A percentile compares a stretch with the other conserved stretches of the same genome.
These are phyloP conservation scores for Enteromius viviparus DNA, from an alignment of 2,797 vertebrate genomes.

Conservation along the genomic window DNA sequence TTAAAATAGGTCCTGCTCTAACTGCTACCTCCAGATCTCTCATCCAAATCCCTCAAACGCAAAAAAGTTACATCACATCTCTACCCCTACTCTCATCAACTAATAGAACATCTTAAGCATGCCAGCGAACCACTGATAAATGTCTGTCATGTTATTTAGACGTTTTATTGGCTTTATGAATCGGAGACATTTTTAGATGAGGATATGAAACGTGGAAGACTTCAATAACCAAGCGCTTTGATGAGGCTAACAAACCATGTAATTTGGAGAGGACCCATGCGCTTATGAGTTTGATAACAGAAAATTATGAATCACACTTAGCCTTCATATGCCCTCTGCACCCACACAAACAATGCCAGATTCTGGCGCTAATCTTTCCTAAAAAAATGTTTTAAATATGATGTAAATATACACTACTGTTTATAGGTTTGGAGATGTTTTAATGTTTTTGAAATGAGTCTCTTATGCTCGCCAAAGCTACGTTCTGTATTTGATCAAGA, in stretches of 20 bases:
- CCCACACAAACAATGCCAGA: not conserved
- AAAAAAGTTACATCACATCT: slow-evolving; percentile 61
- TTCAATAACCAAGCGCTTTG: slow-evolving; percentile 12
- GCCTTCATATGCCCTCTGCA: slow-evolving; percentile 38
- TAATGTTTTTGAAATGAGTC: not conserved
- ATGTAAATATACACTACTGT: not conserved
- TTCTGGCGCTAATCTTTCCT: not conserved
- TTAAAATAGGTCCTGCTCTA: slow-evolving; percentile 70
- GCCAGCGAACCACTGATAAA: slow-evolving; percentile 15
- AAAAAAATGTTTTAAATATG: not conserved
- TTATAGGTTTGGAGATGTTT: slow-evolving; percentile 6
- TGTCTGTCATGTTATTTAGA: not conserved
- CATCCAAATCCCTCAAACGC: slow-evolving; percentile 61
- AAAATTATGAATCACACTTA: slow-evolving; percentile 23
- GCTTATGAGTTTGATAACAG: slow-evolving; percentile 30
- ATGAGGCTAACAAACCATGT: slow-evolving; percentile 52
- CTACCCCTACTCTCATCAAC: slow-evolving; percentile 2
- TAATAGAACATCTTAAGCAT: not conserved
- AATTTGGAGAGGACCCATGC: slow-evolving; percentile 25
- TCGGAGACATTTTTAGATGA: not conserved
- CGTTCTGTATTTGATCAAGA: not conserved
- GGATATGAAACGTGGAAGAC: slow-evolving; percentile 26
- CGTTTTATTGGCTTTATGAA: not conserved
- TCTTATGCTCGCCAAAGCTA: not conserved
- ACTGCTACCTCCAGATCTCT: slow-evolving; percentile 57